Percentiles rank a stretch among this genome's conserved stretches.
These are phyloP conservation scores for Callochromis pleurospilus DNA, from an alignment of 2,113 vertebrate genomes.

Conservation along the genomic window DNA sequence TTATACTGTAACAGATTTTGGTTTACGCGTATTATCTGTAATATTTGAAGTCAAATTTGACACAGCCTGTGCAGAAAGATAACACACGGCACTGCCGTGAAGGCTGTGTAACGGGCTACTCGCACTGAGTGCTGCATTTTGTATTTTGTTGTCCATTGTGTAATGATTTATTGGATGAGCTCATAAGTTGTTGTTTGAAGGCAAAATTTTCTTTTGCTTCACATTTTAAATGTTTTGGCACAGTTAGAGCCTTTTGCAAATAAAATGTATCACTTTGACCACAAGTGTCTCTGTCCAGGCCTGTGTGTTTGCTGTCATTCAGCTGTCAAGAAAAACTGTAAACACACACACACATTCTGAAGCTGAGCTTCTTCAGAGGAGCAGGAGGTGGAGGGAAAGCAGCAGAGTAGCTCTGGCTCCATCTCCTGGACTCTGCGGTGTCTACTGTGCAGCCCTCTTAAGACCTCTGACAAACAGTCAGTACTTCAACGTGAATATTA, in stretches of 20 bases:
- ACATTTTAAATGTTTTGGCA: background rate
- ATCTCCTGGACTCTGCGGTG: slow-evolving; percentile 36
- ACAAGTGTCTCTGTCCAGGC: background rate
- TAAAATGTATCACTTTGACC: background rate
- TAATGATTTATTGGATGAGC: background rate
- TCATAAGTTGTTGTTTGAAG: background rate
- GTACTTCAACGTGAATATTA: background rate
- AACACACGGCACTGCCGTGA: background rate
- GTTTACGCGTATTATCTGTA: background rate
- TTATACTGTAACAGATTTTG: background rate
- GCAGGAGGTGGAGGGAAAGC: background rate
- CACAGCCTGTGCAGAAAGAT: background rate
- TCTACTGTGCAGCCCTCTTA: background rate
- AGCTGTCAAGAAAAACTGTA: background rate
- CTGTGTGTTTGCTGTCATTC: background rate
- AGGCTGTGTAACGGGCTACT: no score
- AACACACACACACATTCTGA: background rate
- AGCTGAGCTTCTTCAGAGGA: background rate
- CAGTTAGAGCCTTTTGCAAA: background rate
- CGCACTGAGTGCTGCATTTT: background rate
- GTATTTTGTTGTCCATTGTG: background rate
- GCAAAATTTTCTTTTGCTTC: background rate
- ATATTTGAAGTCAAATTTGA: background rate
- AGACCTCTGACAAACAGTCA: background rate
- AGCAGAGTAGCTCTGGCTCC: slow-evolving; percentile 36